Evolutionary conservation across 2,888 invertebrate species (phyloP).

Genomic region (Scaptomyza polygonia): DNA sequence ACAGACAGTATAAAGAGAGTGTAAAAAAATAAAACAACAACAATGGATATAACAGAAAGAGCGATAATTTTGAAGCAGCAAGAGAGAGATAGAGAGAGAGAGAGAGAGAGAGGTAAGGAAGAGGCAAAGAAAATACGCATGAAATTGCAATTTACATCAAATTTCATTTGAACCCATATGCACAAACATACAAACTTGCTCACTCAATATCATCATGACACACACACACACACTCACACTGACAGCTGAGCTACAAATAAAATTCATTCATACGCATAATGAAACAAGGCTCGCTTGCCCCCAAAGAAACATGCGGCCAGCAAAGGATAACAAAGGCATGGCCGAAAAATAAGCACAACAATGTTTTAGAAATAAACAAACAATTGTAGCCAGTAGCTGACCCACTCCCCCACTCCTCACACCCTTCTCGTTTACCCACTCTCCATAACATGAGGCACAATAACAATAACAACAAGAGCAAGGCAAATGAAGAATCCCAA

Average conservation of each 20-base stretch:
- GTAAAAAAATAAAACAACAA: neutral
- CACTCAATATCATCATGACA: slow-evolving; percentile 4
- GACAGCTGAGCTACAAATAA: slow-evolving; percentile 72
- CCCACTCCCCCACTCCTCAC: neutral
- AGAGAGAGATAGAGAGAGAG: neutral
- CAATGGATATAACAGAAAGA: slow-evolving; percentile 4
- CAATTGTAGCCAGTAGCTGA: slow-evolving; percentile 67
- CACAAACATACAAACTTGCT: slow-evolving; percentile 37
- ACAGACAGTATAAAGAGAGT: slow-evolving; percentile 31
- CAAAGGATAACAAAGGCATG: slow-evolving; percentile 69
- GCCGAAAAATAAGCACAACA: slow-evolving; percentile 74
- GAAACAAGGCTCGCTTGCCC: slow-evolving; percentile 59
- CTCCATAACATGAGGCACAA: neutral
- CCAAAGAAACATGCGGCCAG: slow-evolving; percentile 57
- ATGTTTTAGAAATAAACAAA: slow-evolving; percentile 78
- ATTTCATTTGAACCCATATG: slow-evolving; percentile 80
- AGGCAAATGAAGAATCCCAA: slow-evolving; percentile 38
- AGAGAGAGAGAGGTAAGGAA: neutral
- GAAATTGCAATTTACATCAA: slow-evolving; percentile 81
- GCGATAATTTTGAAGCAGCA: slow-evolving; percentile 7
- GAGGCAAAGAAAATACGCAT: slow-evolving; percentile 78
- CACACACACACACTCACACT: slow-evolving; percentile 16
- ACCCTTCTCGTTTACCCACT: neutral
- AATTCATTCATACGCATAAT: slow-evolving; percentile 81
- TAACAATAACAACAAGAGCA: slow-evolving; percentile 35